Evolutionary conservation across 2,113 vertebrate genomes (phyloP), one percentile per base, ranked within the genome.

Genomic region (Xyliphius kryptos): DNA sequence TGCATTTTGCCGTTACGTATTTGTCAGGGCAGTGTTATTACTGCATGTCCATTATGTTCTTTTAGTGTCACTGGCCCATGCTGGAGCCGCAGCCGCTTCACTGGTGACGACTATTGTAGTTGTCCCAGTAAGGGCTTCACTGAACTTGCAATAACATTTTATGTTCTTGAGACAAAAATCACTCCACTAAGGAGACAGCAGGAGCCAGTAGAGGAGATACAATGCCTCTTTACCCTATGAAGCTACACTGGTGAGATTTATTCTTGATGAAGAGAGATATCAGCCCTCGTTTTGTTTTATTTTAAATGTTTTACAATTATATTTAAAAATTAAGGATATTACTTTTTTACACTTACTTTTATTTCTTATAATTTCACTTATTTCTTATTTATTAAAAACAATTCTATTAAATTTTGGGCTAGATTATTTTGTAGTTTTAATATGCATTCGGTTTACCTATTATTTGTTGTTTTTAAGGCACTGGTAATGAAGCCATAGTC

Each of bases 151-250:
- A 71, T 81, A 85, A 82, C 84, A 82, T 83, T 79, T 79, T 74
- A 79, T 75, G 75, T 83, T 74, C 83, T 85, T 36, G 69, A 86
- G 81, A 87, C 83, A 70, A 83, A 81, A 81, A 78, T 79, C 77
- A 78, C 77, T 78, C 83, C 76, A 79, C 77, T 84, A 82, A 85
- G 81, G 77, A 79, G 73, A 66, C 75, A 78, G 67, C 73, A 79
- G 80, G 71, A 76, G 79, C 75, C 81, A 61, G 75, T 80, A 75
- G 81, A 78, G 77, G 81, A 78, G 71, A 78, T 66, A 80, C 73
- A 82, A n/a, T n/a, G n/a, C n/a, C n/a, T n/a, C n/a, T n/a, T n/a
- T n/a, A n/a, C n/a, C n/a, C n/a, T n/a, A n/a, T n/a, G n/a, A n/a
- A n/a, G n/a, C n/a, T n/a, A n/a, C n/a, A n/a, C n/a, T n/a, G n/a